Percentiles rank a stretch among this genome's conserved stretches.
phyloP scores from a whole-genome alignment of 1,140 invertebrate species.

The Drosophila bocqueti region DNA sequence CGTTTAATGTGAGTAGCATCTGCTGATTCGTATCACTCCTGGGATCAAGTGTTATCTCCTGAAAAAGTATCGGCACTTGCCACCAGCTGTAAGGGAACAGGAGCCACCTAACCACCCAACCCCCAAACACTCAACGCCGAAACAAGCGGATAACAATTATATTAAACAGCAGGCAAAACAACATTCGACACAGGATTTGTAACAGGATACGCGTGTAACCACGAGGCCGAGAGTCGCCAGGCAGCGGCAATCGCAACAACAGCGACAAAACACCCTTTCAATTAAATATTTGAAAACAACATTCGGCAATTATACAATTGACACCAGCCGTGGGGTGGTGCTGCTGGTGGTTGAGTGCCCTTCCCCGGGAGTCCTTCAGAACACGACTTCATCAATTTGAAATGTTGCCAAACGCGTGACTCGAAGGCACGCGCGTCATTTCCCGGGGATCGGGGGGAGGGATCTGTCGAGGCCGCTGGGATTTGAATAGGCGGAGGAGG shows the following conservation, averaged over 20 bases:
- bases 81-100: constrained; percentile 14
- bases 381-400: constrained; percentile 84
- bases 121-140: constrained; percentile 36
- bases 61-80: constrained; percentile 71
- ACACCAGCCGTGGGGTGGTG: constrained; percentile 62
- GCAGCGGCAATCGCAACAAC: constrained; percentile 26
- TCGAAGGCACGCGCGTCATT: constrained; percentile 75
- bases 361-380: constrained; percentile 7
- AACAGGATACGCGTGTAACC: constrained; percentile 85
- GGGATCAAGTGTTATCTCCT: constrained; percentile 37
- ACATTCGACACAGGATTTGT: constrained; percentile 79
- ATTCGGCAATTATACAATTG: constrained; percentile 84
- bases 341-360: neutral
- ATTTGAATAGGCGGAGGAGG: constrained; percentile 60
- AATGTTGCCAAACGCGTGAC: constrained; percentile 66
- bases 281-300: constrained; percentile 84
- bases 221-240: constrained; percentile 53
- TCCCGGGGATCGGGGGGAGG: constrained; percentile 26
- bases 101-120: constrained; percentile 19
- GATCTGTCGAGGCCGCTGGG: constrained; percentile 59
- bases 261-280: constrained; percentile 81
- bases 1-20: constrained; percentile 46
- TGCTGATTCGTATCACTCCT: constrained; percentile 10
- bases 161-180: constrained; percentile 80
- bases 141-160: constrained; percentile 79